Percentiles rank a stretch among this genome's conserved stretches.
Conservation (phyloP, 1,140 invertebrate genomes). For the Lasaia peninsularis region DNA sequence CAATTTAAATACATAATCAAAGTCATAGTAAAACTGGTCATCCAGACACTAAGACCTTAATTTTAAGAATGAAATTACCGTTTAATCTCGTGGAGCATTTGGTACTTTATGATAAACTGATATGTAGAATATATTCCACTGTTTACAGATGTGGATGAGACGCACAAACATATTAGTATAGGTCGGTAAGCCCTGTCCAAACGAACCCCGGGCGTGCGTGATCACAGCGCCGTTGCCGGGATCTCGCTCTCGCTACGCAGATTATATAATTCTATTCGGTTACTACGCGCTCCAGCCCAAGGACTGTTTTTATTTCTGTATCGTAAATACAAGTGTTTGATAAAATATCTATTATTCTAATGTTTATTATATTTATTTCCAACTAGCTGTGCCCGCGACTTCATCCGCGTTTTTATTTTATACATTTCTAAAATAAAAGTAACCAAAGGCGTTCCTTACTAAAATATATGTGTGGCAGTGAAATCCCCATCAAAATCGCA, state of each 20-base stretch:
- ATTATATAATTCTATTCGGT: constrained; percentile 38
- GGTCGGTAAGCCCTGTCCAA: constrained; percentile 56
- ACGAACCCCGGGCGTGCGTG: constrained; percentile 53
- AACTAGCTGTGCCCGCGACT: no score
- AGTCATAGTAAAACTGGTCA: no score
- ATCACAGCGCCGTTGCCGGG: constrained; percentile 42
- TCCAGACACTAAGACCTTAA: no score
- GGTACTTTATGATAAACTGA: not conserved
- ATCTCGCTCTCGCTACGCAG: constrained; percentile 43
- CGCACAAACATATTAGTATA: constrained; percentile 65
- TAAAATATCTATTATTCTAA: no score
- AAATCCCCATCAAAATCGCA: no score
- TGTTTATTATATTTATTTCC: no score
- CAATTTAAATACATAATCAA: no score
- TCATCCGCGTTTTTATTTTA: no score
- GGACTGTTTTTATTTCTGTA: constrained; percentile 20
- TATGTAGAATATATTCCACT: constrained; percentile 17
- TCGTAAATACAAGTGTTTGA: not conserved
- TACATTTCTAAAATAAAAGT: no score
- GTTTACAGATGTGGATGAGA: constrained; percentile 38
- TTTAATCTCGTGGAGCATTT: not conserved
- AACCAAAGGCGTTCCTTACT: no score
- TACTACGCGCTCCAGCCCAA: constrained; percentile 26
- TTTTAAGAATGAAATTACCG: no score
- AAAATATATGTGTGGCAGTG: no score